Evolutionary conservation across 2,113 vertebrate species (phyloP), one percentile per base, ranked within the genome.

Genomic region (Esox niger): DNA sequence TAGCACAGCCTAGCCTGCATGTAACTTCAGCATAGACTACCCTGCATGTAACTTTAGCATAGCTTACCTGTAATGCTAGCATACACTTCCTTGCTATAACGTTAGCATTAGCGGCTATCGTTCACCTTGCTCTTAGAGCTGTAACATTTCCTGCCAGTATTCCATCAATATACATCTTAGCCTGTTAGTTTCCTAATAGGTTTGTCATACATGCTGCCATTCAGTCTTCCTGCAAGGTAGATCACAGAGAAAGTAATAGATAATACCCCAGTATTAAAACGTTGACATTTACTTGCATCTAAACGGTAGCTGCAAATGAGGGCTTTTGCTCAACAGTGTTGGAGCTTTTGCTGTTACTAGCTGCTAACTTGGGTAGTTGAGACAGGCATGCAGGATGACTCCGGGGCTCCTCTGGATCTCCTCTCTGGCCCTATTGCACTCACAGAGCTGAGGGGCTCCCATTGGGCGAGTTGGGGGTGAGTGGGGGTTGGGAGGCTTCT

Each of bases 251-350:
- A 56, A 13, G 35, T 43, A 21, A 21, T 32, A 64, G 35, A 35
- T 43, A n/a, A n/a, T n/a, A 54, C 75, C 79, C 62, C 70, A 80
- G 66, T 64, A 71, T 46, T 20, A 81, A 65, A 75, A 81, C 72
- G 59, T 76, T 76, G 77, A 79, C 74, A 26, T 80, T 75, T 66
- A 72, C 79, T 75, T 77, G 77, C 82, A 69, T 64, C 71, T 17
- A 33, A 79, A 71, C 69, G 56, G 70, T 76, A 62, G 76, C 49
- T 66, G 9, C 71, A 13, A 17, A 17, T 15, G 4, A 2, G 47
- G 47, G n/a, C n/a, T 52, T n/a, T 52, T 9, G 20, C n/a, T 52
- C 20, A 6, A n/a, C n/a, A 38, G 21, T 17, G 21, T 6, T n/a
- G 47, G 47, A 52, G n/a, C 47, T 52, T 17, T 52, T 15, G 15